Conservation (phyloP, 2,797 vertebrate species). For the Limosa lapponica region DNA sequence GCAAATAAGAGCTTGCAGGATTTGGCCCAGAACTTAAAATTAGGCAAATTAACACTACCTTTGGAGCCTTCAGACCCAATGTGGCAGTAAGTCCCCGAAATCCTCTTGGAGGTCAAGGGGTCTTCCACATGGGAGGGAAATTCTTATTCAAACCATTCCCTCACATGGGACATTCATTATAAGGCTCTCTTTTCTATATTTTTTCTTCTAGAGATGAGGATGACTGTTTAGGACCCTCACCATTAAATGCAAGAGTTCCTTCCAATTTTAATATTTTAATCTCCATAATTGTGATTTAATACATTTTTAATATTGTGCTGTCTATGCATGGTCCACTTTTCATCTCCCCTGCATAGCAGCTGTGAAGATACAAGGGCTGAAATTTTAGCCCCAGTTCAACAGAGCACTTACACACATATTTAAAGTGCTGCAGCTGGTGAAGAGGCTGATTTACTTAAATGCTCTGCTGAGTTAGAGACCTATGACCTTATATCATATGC, state of each 20-base stretch:
- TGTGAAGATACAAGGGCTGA: background rate
- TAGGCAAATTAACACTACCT: background rate
- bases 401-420: background rate
- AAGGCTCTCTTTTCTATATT: background rate
- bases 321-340: background rate
- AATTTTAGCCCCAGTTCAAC: background rate
- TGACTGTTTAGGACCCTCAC: background rate
- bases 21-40: background rate
- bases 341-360: background rate
- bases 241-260: background rate
- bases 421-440: constrained; percentile 2
- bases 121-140: background rate
- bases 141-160: constrained; percentile 29
- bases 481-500: background rate
- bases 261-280: background rate
- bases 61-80: background rate
- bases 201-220: background rate
- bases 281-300: background rate
- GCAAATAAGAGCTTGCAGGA: background rate
- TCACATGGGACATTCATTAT: background rate
- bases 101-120: background rate
- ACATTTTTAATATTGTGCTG: background rate
- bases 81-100: background rate
- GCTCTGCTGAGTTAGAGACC: background rate
- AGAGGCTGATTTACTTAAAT: constrained; percentile 5